These are phyloP conservation scores for Laothoe populi DNA, from an alignment of 2,888 invertebrate genomes.

Conservation along the genomic window DNA sequence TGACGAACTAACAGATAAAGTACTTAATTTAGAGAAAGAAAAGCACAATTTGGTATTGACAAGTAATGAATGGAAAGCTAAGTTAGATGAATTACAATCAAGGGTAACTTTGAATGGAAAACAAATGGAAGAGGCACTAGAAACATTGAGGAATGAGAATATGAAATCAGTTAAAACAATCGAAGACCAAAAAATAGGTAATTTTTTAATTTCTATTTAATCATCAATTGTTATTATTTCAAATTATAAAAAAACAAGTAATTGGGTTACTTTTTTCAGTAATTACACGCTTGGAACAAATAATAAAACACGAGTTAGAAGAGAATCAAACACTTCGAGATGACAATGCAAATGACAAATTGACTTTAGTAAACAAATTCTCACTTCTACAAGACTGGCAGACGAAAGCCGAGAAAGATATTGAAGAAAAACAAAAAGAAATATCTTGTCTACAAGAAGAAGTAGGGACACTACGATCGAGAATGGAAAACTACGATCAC, in stretches of 20 bases:
- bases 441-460: constrained; percentile 47
- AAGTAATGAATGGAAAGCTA: constrained; percentile 32
- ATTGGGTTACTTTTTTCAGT: constrained; percentile 58
- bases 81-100: constrained; percentile 30
- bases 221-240: neutral
- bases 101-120: constrained; percentile 28
- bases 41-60: constrained; percentile 37
- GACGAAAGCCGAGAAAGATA: constrained; percentile 54
- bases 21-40: constrained; percentile 52
- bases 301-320: constrained; percentile 49
- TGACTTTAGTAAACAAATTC: constrained; percentile 54
- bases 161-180: constrained; percentile 33
- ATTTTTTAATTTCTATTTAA: constrained; percentile 25
- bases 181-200: constrained; percentile 57
- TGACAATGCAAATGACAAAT: constrained; percentile 50
- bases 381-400: constrained; percentile 58
- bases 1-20: constrained; percentile 40
- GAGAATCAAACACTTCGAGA: constrained; percentile 48
- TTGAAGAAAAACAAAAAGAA: constrained; percentile 56
- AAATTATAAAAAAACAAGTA: constrained; percentile 17
- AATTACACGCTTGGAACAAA: constrained; percentile 53
- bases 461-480: constrained; percentile 41
- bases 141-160: constrained; percentile 38
- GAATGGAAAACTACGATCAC: constrained; percentile 43
- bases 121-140: constrained; percentile 33